Base-by-base conservation (phyloP, 2,113 vertebrate species). In the Morone chrysops region DNA sequence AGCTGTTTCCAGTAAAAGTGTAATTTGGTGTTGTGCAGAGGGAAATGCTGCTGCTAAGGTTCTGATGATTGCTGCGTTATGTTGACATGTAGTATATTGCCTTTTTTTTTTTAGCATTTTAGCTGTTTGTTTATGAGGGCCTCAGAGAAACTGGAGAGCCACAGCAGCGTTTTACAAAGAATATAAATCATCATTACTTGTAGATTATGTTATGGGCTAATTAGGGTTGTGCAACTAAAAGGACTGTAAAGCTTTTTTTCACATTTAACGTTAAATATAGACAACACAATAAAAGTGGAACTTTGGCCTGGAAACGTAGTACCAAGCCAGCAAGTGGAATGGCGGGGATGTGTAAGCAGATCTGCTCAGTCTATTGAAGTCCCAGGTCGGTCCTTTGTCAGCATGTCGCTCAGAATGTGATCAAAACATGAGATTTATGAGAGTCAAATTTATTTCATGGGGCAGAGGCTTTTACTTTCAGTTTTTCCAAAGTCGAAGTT, bases 1-100 rank as follows among this genome's bases (percentile, higher is more conserved):
- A 57, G 38, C 56, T 0, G 48, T 61, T 89, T 92, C 67, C 72
- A 67, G 83, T 62, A n/a, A 66, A 56, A 36, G 48, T 70, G 40
- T 74, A n/a, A 80, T 73, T 72, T 65, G 62, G 70, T 20, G 63
- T 40, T 56, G 11, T 47, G 56, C 20, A 8, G 60, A 56, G 60
- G 56, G n/a, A 78, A 71, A 75, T 36, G 67, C 70, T 63, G 54
- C 51, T 51, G 67, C 51, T 80, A 57, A 72, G 75, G 68, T 50
- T 74, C 14, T 60, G 22, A 70, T 78, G 68, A 78, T 69, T 48
- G 78, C 43, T 47, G 66, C 50, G 36, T 47, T 85, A 67, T 54
- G 41, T 47, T 85, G 67, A 53, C 86, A 65, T 63, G 45, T 5
- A 45, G 38, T 18, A 47, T 38, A 40, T 8, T 6, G 51, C 9